Base-by-base conservation (phyloP, 2,888 invertebrate species). In the Lacanobia oleracea region DNA sequence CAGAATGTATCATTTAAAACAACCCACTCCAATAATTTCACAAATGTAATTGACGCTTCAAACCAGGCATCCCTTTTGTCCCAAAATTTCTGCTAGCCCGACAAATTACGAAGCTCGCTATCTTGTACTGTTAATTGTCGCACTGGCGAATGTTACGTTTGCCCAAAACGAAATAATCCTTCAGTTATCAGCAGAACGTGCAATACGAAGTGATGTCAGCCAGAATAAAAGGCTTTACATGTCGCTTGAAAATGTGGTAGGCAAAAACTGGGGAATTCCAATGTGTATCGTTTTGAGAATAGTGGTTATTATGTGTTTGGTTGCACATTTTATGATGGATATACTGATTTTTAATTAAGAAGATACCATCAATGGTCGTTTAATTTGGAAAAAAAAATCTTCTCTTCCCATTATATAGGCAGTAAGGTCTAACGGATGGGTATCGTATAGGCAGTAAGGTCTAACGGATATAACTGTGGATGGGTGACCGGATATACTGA, bases 141-240 rank as follows among this genome's bases (percentile, higher is more conserved):
- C 59, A 56, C 61, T 27, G 45, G 54, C 54, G 51, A 66, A 67
- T 67, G 67, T 80, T 81, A 54, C 61, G 43, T 77, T 51, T 64
- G 62, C 54, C 67, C 50, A 67, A 72, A 73, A 78, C 64, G 74
- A 59, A 80, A 64, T 80, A 78, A 80, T 80, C 79, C 67, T 73
- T 73, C 68, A 74, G 82, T 73, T 82, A 80, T 80, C 80, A 78
- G 69, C 21, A 23, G 51, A 73, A 67, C n/a, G 64, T 21, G 72
- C 77, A 62, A 69, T 79, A 37, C 53, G 23, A 59, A 59, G 66
- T 72, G 77, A 72, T 60, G 77, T 69, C 66, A 64, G 54, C 48
- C 9, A 51, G 68, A 79, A 77, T 81, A 72, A 76, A 81, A 81
- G 72, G 66, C 65, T 79, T 65, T 60, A 18, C 59, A 48, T 62